These are phyloP conservation scores for Callaeas wilsoni DNA, from an alignment of 2,113 vertebrate genomes.

Conservation along the genomic window DNA sequence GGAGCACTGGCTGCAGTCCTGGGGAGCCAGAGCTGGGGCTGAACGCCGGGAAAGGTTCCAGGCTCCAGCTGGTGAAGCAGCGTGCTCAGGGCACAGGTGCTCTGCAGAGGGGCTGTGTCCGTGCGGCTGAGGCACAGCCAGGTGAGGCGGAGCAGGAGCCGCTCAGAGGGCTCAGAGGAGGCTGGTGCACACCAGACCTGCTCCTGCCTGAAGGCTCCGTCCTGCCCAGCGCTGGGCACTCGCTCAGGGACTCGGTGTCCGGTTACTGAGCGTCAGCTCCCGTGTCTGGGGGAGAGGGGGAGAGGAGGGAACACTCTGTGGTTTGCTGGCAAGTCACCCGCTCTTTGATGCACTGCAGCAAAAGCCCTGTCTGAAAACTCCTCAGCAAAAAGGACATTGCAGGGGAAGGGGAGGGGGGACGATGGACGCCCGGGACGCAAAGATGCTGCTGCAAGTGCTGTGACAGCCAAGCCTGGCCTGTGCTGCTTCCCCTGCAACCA, in stretches of 20 bases:
- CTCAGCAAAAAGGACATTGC: conserved; percentile 47
- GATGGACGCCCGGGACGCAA: not conserved
- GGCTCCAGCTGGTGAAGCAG: rapidly evolving
- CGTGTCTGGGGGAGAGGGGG: not conserved
- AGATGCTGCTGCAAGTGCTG: conserved; percentile 52
- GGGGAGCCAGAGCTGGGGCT: not conserved
- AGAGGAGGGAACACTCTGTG: not conserved
- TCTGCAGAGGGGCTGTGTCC: not conserved
- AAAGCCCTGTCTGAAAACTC: not conserved
- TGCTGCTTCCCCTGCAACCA: not conserved
- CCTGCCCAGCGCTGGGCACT: not conserved
- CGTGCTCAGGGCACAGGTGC: not conserved
- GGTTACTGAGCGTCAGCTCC: not conserved
- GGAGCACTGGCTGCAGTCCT: not conserved
- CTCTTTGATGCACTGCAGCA: conserved; percentile 61
- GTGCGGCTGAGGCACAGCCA: no score
- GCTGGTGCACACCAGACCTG: not conserved
- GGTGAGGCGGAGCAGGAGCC: not conserved
- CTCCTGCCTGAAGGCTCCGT: not conserved
- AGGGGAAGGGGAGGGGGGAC: not conserved
- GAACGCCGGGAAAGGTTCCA: rapidly evolving
- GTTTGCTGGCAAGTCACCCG: conserved; percentile 21
- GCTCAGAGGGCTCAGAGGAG: not conserved
- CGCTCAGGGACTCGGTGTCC: not conserved
- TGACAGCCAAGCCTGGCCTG: conserved; percentile 4